These are phyloP conservation scores for Acropternis orthonyx DNA, from an alignment of 2,797 vertebrate genomes.

Conservation along the genomic window DNA sequence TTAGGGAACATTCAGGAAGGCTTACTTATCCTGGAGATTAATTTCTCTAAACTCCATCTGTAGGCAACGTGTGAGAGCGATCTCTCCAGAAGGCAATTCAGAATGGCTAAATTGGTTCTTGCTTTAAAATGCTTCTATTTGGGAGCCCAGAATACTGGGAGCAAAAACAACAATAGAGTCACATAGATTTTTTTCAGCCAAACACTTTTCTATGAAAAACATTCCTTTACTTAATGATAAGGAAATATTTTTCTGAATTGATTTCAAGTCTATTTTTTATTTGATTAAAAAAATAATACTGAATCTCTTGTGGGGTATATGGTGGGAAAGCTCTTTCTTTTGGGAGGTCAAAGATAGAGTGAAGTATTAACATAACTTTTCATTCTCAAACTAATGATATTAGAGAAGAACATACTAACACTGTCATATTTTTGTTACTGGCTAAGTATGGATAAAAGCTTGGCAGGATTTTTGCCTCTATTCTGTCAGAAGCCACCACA, in stretches of 20 bases:
- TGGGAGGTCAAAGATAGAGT: background rate
- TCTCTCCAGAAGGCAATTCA: background rate
- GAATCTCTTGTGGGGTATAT: fast-evolving
- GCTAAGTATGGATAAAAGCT: background rate
- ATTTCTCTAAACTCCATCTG: background rate
- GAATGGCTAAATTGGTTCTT: background rate
- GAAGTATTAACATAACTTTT: background rate
- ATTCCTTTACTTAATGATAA: background rate
- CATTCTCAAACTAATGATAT: background rate
- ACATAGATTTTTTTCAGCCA: background rate
- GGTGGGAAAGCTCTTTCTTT: background rate
- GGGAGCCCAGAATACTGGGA: background rate
- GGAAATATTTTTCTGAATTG: background rate
- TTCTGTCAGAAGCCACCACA: background rate
- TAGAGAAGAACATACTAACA: background rate
- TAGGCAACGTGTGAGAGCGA: background rate
- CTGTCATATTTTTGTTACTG: background rate
- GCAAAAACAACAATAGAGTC: background rate
- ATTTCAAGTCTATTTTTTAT: background rate
- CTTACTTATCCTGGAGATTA: background rate
- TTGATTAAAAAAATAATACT: background rate
- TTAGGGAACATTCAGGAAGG: background rate
- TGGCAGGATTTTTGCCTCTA: background rate
- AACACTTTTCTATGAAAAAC: background rate
- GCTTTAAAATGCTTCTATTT: background rate